Conservation (phyloP, 2,113 vertebrate genomes). For the Gavia stellata region DNA sequence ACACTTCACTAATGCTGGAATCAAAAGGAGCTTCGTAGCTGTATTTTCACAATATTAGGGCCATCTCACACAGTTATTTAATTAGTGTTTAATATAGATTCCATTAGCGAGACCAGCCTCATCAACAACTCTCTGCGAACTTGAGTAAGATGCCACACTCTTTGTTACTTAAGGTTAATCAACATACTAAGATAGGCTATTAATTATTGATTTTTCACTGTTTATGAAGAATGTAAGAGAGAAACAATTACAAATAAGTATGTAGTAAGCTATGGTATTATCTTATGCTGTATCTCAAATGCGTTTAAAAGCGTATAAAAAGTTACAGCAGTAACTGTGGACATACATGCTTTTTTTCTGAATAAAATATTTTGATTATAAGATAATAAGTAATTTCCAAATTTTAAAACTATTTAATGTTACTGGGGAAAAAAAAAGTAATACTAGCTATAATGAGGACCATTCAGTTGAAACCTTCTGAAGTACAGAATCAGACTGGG, state of each 20-base stretch:
- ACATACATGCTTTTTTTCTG: not conserved
- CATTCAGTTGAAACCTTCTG: not conserved
- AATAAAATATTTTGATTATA: not conserved
- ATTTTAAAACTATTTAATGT: not conserved
- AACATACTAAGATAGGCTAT: not conserved
- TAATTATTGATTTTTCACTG: not conserved
- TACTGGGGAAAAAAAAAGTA: not conserved
- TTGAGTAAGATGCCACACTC: not conserved
- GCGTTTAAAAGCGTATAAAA: not conserved
- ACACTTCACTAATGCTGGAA: not conserved
- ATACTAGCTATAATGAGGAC: not conserved
- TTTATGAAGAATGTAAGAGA: not conserved
- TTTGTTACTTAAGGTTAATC: not conserved
- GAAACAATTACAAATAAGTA: not conserved
- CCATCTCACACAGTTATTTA: not conserved
- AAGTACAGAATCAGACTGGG: not conserved
- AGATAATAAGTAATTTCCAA: not conserved
- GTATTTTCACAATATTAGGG: not conserved
- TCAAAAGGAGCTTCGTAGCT: not conserved
- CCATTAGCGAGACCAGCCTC: not conserved
- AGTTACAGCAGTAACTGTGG: not conserved
- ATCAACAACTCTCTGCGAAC: not conserved
- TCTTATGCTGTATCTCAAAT: not conserved
- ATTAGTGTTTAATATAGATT: not conserved
- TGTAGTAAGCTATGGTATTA: not conserved